Percentiles rank a stretch among this genome's conserved stretches.
phyloP scores from a whole-genome alignment of 1,140 invertebrate genomes.

The Zelostemma sp. region DNA sequence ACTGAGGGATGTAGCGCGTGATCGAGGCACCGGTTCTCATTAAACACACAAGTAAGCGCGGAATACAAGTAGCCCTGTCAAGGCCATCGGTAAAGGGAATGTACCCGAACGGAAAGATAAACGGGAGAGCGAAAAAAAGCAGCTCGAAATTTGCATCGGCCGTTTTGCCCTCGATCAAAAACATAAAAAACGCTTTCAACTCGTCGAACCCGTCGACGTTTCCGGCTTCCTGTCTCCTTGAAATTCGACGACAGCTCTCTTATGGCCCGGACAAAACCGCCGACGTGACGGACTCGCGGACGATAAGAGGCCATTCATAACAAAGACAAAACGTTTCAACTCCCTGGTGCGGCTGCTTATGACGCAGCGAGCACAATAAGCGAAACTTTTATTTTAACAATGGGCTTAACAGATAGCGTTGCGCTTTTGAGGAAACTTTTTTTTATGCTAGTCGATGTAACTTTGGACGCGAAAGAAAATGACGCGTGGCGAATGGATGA shows the following conservation, averaged over 20 bases:
- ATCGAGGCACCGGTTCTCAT: constrained; percentile 57
- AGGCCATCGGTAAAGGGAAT: constrained; percentile 18
- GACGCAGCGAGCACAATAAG: constrained; percentile 42
- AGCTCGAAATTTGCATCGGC: background rate
- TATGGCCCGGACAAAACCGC: constrained; percentile 56
- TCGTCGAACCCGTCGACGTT: constrained; percentile 51
- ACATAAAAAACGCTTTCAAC: constrained; percentile 52
- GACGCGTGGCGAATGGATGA: background rate
- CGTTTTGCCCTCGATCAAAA: constrained; percentile 41
- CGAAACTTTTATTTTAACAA: constrained; percentile 53
- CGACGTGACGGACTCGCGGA: constrained; percentile 64
- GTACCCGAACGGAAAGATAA: constrained; percentile 16
- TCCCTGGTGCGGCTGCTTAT: constrained; percentile 41
- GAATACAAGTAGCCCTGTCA: constrained; percentile 19
- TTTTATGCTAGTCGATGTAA: constrained; percentile 1
- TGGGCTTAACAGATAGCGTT: constrained; percentile 27
- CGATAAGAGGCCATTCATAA: constrained; percentile 69
- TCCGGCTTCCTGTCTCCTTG: constrained; percentile 67
- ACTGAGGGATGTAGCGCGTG: constrained; percentile 62
- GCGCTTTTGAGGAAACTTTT: constrained; percentile 8
- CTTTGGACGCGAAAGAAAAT: background rate
- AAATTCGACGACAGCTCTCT: constrained; percentile 62
- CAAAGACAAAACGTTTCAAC: constrained; percentile 66
- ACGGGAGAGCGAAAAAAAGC: background rate
- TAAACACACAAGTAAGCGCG: constrained; percentile 50